A percentile compares a stretch with the other conserved stretches of the same genome.
Evolutionary conservation across 1,140 invertebrate genomes (phyloP).

Genomic region (Sminthurides bifidus): DNA sequence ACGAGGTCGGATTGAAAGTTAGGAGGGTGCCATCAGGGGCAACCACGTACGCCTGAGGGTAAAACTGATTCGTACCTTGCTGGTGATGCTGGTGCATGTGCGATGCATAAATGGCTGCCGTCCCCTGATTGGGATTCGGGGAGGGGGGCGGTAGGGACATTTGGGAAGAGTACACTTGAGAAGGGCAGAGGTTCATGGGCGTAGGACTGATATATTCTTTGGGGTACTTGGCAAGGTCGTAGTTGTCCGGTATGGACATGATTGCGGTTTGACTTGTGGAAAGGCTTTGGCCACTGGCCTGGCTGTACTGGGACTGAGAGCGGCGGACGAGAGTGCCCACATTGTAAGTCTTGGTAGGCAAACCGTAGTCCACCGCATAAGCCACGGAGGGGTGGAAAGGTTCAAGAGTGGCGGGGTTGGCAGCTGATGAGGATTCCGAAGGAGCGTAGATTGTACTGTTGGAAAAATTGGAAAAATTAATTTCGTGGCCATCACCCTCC

Average conservation of each 20-base stretch:
- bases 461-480: not conserved
- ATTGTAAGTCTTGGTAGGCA: slow-evolving; percentile 49
- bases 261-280: not conserved
- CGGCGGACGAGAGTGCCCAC: slow-evolving; percentile 38
- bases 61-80: too few relatives aligned
- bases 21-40: not conserved
- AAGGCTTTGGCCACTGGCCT: not conserved
- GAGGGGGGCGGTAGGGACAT: too few relatives aligned
- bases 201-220: slow-evolving; percentile 30
- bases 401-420: slow-evolving; percentile 8
- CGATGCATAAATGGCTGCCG: not conserved
- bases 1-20: slow-evolving; percentile 40
- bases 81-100: too few relatives aligned
- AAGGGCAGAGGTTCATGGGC: not conserved
- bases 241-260: slow-evolving; percentile 8
- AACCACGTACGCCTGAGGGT: not conserved
- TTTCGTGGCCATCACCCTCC: slow-evolving; percentile 27
- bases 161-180: too few relatives aligned
- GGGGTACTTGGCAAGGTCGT: slow-evolving; percentile 31
- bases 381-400: slow-evolving; percentile 36
- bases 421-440: not conserved
- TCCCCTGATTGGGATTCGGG: not conserved
- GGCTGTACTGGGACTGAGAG: slow-evolving; percentile 34
- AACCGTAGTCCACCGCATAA: slow-evolving; percentile 64
- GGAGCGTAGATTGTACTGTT: slow-evolving; percentile 13